Evolutionary conservation across 2,113 vertebrate genomes (phyloP), one percentile per base, ranked within the genome.

Genomic region (Gavialis gangeticus): DNA sequence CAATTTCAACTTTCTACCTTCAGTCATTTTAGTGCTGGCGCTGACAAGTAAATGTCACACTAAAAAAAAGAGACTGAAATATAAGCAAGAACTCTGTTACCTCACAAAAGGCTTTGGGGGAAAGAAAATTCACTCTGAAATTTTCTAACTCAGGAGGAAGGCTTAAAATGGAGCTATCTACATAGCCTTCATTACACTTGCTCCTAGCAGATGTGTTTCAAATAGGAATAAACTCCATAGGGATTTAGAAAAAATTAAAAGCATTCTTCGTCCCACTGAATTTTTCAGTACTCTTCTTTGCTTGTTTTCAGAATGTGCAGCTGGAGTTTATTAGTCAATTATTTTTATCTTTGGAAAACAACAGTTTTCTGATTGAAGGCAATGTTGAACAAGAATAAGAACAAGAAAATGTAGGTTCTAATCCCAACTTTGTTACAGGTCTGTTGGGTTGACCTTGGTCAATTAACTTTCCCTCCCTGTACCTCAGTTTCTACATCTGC

Each of bases 21-120:
- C 13, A 24, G 54, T 17, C 6, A 27, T 21, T 13, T 60, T 89
- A 27, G 84, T 18, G 93, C 78, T 75, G 84, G 78, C 83, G 60
- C 80, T 79, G 76, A 12, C 79, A 66, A 87, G 84, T 55, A 92
- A 93, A 95, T 87, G 94, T 86, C 93, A 94, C 73, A 71, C 46
- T 12, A 22, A 2, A 21, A 15, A 18, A 18, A 3, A 30, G n/a
- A 5, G 21, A 19, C 6, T 46, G 46, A 46, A 46, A 46, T 8
- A 46, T 46, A 46, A 1, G 3, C 17, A 75, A 75, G 10, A 60
- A 28, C 8, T 18, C 30, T n/a, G 22, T 84, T 46, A 46, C 66
- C 19, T 82, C 24, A 60, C 1, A 5, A 66, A 71, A 58, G 28
- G 21, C 66, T 91, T 80, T 83, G 27, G 80, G 77, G 79, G 88